Percentiles rank a stretch among this genome's conserved stretches.
These are phyloP conservation scores for Craseonycteris thonglongyai DNA, from an alignment of 2,113 vertebrate genomes.

Conservation along the genomic window DNA sequence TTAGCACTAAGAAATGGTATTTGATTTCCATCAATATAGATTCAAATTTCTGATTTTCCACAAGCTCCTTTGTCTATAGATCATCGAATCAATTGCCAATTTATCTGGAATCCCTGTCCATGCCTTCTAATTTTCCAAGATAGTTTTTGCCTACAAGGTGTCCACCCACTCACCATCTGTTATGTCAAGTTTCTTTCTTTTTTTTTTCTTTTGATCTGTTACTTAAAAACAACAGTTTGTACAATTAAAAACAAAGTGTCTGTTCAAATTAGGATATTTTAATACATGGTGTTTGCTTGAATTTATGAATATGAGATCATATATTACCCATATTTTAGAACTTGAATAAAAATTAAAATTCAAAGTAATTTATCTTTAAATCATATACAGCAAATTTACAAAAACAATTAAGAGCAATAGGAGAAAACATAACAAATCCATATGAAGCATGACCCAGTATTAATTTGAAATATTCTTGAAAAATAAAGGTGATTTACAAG, in stretches of 20 bases:
- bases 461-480: neutral
- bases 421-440: neutral
- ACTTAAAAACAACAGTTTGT: conserved; percentile 47
- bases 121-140: neutral
- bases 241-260: conserved; percentile 55
- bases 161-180: conserved; percentile 50
- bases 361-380: neutral
- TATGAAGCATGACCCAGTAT: neutral
- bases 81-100: neutral
- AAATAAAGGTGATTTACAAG: neutral
- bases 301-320: conserved; percentile 28
- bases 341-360: neutral
- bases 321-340: neutral
- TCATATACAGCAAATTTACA: neutral
- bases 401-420: neutral
- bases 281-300: conserved; percentile 44
- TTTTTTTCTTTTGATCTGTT: too few relatives aligned
- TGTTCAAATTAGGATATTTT: conserved; percentile 42
- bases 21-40: neutral
- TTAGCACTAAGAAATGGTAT: neutral
- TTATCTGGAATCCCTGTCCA: neutral
- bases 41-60: neutral
- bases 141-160: neutral
- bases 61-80: neutral
- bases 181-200: conserved; percentile 15